Base-by-base conservation (phyloP, 2,888 invertebrate species). In the Pantelozetes paolii region DNA sequence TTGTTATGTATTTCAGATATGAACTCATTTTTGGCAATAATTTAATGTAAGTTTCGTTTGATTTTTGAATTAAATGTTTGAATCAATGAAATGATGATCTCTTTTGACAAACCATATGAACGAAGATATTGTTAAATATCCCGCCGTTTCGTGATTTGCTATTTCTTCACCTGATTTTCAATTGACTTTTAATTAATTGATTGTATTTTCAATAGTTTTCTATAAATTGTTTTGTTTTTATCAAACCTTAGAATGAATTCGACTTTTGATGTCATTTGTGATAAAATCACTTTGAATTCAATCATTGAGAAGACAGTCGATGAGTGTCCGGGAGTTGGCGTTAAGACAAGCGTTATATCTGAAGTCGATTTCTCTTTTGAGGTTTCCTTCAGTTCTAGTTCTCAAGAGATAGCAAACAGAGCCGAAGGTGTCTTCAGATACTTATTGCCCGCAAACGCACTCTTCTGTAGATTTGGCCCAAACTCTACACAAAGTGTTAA, bases 121-220 rank as follows among this genome's bases (percentile, higher is more conserved):
- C 30, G 8, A 1, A 64, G 64, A 36, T 62, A 62, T 28, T 57
- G 26, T 64, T n/a, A 36, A 64, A 64, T 64, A 64, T 64, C 64
- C 64, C 64, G 64, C 64, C 64, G 50, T 45, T 45, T 42, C 23
- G 30, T 70, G 71, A 70, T 67, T 70, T 30, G 23, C 23, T 23
- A 70, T 70, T 70, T 70, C 71, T 70, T 70, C 71, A 70, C 30
- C 71, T 70, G 71, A 70, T 40, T 36, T 8, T 45, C 5, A n/a
- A 45, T n/a, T n/a, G n/a, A n/a, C 36, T 36, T 36, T 36, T 5
- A 36, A 9, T 9, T 9, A 5, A 36, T 36, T 36, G 5, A 8
- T 36, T 36, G 6, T 36, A 36, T 36, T 36, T 8, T 36, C 6
- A 36, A 5, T 9, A 36, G 6, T 48, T 48, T 48, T 48, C 13